phyloP scores from a whole-genome alignment of 2,797 vertebrate genomes.

The Pseudochirops cupreus region DNA sequence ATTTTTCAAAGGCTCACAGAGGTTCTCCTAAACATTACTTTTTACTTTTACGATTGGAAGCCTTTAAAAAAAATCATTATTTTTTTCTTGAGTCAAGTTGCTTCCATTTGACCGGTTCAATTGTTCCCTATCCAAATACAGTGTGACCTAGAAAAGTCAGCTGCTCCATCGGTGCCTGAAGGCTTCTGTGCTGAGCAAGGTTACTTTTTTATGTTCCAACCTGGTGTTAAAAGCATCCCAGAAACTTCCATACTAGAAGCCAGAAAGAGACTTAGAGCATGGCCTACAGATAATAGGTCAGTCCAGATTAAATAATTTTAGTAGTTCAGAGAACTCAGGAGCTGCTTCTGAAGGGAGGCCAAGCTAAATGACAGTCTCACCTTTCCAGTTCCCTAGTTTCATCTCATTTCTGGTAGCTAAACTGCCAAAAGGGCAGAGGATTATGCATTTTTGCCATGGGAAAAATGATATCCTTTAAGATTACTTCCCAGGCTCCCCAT shows the following conservation, averaged over 20 bases:
- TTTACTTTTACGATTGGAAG: conserved; percentile 31
- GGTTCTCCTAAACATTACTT: not conserved
- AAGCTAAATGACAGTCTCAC: not conserved
- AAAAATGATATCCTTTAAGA: conserved; percentile 42
- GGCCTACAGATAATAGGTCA: not conserved
- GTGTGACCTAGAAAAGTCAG: conserved; percentile 41
- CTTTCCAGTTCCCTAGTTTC: not conserved
- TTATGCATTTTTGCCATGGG: not conserved
- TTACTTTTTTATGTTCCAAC: not conserved
- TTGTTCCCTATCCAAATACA: not conserved
- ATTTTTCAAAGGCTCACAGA: conserved; percentile 47
- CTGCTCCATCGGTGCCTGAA: not conserved
- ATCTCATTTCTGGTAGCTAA: not conserved
- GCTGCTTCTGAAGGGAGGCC: not conserved
- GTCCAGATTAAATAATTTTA: not conserved
- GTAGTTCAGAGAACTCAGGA: not conserved
- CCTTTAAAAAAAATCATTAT: conserved; percentile 43
- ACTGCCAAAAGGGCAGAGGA: conserved; percentile 8
- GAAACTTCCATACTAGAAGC: not conserved
- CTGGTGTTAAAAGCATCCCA: not conserved
- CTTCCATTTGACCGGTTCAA: conserved; percentile 12
- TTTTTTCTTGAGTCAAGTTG: conserved; percentile 19
- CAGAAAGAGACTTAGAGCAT: not conserved
- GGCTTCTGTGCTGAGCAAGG: not conserved
- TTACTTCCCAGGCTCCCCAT: not conserved